These are phyloP conservation scores for Operophtera brumata DNA, from an alignment of 2,888 invertebrate genomes.

Conservation along the genomic window DNA sequence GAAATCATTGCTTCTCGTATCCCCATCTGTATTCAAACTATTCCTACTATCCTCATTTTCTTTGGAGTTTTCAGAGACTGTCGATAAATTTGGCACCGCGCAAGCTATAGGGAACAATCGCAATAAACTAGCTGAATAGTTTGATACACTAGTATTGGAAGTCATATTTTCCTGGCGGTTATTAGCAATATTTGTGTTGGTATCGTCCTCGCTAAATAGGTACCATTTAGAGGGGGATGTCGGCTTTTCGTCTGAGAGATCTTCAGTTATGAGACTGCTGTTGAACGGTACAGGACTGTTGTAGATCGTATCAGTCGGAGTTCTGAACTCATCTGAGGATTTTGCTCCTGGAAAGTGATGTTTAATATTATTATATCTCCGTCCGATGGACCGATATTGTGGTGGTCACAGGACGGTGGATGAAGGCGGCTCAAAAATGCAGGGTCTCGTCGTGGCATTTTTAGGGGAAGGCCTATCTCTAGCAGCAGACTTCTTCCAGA, in stretches of 20 bases:
- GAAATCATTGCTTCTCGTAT: constrained; percentile 41
- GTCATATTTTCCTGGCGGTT: constrained; percentile 8
- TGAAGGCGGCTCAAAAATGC: too few relatives aligned
- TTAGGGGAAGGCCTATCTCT: too few relatives aligned
- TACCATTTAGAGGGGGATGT: constrained; percentile 53
- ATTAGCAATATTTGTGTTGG: constrained; percentile 39
- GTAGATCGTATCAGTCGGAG: constrained; percentile 34
- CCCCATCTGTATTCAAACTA: constrained; percentile 34
- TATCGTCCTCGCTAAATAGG: constrained; percentile 66
- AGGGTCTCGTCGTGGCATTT: too few relatives aligned
- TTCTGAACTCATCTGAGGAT: constrained; percentile 23
- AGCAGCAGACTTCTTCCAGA: too few relatives aligned
- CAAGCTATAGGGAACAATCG: constrained; percentile 64
- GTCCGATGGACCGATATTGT: too few relatives aligned
- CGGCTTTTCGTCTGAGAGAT: constrained; percentile 52
- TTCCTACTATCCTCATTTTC: constrained; percentile 52
- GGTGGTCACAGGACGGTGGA: too few relatives aligned
- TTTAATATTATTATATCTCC: too few relatives aligned
- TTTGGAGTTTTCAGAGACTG: constrained; percentile 66
- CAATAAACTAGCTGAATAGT: constrained; percentile 47
- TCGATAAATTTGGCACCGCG: constrained; percentile 66
- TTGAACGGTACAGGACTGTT: constrained; percentile 38
- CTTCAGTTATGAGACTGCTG: constrained; percentile 65
- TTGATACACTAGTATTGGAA: constrained; percentile 4
- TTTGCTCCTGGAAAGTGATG: constrained; percentile 24